These are phyloP conservation scores for Microctenopoma steveboyesi DNA, from an alignment of 2,797 vertebrate species.

Conservation along the genomic window DNA sequence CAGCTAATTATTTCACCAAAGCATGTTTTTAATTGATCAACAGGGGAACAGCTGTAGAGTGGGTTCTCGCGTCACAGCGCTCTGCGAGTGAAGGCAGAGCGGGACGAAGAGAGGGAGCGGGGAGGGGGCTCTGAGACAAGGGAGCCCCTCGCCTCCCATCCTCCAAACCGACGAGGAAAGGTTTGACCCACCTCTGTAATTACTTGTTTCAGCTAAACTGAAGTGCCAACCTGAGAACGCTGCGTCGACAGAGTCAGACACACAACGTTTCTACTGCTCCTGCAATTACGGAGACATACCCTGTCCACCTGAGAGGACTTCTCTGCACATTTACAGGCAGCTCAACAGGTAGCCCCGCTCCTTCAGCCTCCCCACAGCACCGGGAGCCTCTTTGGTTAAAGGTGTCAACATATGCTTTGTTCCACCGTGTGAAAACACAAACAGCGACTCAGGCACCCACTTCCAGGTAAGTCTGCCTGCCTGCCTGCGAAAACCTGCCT, in stretches of 20 bases:
- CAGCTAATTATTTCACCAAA: slow-evolving; percentile 85
- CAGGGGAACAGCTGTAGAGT: slow-evolving; percentile 81
- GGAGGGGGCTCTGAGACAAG: slow-evolving; percentile 35
- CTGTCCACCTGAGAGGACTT: not conserved
- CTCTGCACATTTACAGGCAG: not conserved
- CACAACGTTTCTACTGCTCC: slow-evolving; percentile 5
- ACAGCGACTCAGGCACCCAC: slow-evolving; percentile 24
- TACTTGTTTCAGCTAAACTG: slow-evolving; percentile 45
- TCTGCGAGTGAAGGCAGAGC: slow-evolving; percentile 58
- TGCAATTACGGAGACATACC: no score
- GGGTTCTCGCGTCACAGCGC: slow-evolving; percentile 63
- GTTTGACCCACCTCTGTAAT: slow-evolving; percentile 64
- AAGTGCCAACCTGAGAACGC: slow-evolving; percentile 51
- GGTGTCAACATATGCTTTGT: slow-evolving; percentile 62
- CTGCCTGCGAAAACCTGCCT: slow-evolving; percentile 8
- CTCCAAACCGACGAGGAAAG: slow-evolving; percentile 29
- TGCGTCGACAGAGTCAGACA: slow-evolving; percentile 50
- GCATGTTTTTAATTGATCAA: slow-evolving; percentile 85
- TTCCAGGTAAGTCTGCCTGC: slow-evolving; percentile 68
- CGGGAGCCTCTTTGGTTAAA: slow-evolving; percentile 8
- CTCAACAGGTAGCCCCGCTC: slow-evolving; percentile 38
- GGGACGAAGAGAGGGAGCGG: not conserved
- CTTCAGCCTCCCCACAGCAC: not conserved
- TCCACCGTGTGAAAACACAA: slow-evolving; percentile 1
- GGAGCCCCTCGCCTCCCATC: slow-evolving; percentile 40